Evolutionary conservation across 2,888 invertebrate species (phyloP), one percentile per base, ranked within the genome.

Genomic region (Siphlonurus alternatus): DNA sequence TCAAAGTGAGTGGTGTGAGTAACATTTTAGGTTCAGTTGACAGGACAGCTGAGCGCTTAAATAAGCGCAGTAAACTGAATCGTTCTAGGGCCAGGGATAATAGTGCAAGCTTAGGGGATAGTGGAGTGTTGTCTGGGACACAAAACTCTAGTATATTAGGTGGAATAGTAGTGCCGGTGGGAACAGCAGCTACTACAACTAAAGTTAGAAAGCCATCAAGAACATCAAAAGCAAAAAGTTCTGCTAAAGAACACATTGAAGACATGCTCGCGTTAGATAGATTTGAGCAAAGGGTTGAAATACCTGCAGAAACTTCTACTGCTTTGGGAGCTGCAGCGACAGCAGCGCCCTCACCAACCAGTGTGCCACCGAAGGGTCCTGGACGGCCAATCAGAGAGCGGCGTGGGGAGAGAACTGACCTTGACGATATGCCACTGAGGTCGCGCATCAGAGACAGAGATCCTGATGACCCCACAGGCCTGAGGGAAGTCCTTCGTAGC

Each of bases 121-220:
- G 23, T 15, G 60, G 18, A 23, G 60, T 23, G n/a, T n/a, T n/a
- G n/a, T n/a, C n/a, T n/a, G n/a, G n/a, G 23, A 3, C 24, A 2
- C 22, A 24, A 20, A 3, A 18, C 15, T n/a, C 22, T 22, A 23
- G n/a, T 24, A n/a, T n/a, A n/a, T 38, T 38, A 38, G 38, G 38
- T 10, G 15, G 7, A 38, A 38, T 38, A 38, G 15, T 71, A 73
- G 66, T 73, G 80, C 59, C 70, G 79, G 25, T 72, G 74, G 2
- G 81, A 79, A 69, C 74, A 78, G 62, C 83, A 81, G 65, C 68
- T 67, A 68, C 67, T 62, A 68, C 68, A 61, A 64, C 67, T 53
- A 67, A 66, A 54, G 66, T 73, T 71, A 67, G 78, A 77, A 71
- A 75, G 62, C 75, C 65, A 68, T 75, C 68, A 74, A 78, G 69